Conservation (phyloP, 1,140 invertebrate species). For the Temnothorax nylanderi region DNA sequence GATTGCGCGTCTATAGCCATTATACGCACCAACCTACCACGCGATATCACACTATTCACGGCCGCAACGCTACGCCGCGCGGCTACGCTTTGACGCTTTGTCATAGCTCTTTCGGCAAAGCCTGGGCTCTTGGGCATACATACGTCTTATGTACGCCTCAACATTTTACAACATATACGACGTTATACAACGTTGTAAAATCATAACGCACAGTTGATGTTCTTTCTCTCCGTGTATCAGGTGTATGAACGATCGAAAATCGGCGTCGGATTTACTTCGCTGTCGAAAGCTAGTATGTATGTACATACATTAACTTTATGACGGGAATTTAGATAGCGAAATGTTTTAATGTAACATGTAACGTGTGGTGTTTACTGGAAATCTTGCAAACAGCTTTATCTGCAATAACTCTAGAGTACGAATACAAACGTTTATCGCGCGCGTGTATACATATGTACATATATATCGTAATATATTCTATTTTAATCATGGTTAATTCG, state of each 20-base stretch:
- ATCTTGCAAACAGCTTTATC: constrained; percentile 9
- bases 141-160: neutral
- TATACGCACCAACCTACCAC: neutral
- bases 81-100: neutral
- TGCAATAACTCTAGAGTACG: neutral
- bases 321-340: too few relatives aligned
- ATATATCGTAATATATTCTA: neutral
- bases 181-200: neutral
- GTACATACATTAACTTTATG: neutral
- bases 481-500: neutral
- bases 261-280: too few relatives aligned
- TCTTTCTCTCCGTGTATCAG: too few relatives aligned
- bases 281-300: neutral
- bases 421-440: neutral
- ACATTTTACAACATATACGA: too few relatives aligned
- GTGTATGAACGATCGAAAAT: too few relatives aligned
- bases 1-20: neutral
- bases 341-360: too few relatives aligned
- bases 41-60: neutral
- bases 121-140: neutral
- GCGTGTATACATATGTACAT: neutral
- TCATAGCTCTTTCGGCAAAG: neutral
- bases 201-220: neutral
- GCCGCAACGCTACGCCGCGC: too few relatives aligned
- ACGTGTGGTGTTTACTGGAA: too few relatives aligned